These are phyloP conservation scores for Melanostoma mellinum DNA, from an alignment of 2,888 invertebrate species.

Conservation along the genomic window DNA sequence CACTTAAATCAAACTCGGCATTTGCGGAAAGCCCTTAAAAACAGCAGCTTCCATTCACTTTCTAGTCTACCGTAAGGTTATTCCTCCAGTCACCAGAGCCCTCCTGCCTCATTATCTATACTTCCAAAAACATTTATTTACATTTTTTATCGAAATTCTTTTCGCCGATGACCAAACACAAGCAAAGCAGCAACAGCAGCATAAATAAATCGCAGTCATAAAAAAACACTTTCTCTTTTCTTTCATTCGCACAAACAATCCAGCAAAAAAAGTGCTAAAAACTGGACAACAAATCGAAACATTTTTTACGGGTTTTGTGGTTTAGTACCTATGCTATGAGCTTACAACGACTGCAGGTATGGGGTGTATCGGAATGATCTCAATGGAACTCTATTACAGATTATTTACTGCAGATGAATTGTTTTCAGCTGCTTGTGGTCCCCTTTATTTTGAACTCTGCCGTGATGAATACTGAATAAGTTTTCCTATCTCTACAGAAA, in stretches of 20 bases:
- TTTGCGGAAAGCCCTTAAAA: no score
- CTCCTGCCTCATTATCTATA: no score
- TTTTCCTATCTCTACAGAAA: neutral
- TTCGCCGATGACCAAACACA: no score
- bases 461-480: neutral
- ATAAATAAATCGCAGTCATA: constrained; percentile 64
- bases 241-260: constrained; percentile 39
- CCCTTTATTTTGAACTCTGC: constrained; percentile 8
- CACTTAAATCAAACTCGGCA: no score
- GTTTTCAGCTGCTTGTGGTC: neutral
- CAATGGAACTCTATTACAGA: neutral
- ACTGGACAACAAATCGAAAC: constrained; percentile 29
- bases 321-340: no score
- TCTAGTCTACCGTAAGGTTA: no score
- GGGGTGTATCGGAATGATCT: no score
- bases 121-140: no score
- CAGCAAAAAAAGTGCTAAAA: constrained; percentile 50
- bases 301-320: constrained; percentile 10
- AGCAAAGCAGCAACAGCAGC: neutral
- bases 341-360: no score
- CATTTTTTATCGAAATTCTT: no score
- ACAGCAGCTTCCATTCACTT: no score
- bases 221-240: constrained; percentile 76
- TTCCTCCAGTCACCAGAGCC: no score
- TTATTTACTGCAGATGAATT: constrained; percentile 12